Conservation (phyloP, 1,140 invertebrate genomes). For the Formica exsecta region DNA sequence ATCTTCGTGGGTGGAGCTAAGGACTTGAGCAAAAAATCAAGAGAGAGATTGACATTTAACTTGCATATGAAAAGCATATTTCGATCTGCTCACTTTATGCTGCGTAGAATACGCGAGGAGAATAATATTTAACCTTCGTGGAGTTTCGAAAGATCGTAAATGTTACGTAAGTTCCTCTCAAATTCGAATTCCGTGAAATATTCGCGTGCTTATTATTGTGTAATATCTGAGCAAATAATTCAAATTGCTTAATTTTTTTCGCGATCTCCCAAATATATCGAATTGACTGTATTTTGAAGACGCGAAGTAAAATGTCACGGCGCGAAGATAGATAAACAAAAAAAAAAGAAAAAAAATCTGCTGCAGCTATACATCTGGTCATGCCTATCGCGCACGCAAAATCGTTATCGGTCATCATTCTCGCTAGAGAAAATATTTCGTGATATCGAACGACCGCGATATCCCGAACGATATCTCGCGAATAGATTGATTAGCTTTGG, state of each 20-base stretch:
- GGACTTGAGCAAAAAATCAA: constrained; percentile 25
- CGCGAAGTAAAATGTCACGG: no score
- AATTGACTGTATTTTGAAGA: constrained; percentile 22
- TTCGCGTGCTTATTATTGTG: not conserved
- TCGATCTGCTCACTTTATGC: constrained; percentile 33
- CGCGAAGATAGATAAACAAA: constrained; percentile 13
- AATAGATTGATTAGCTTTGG: constrained; percentile 56
- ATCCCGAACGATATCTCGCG: not conserved
- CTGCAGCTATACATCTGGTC: not conserved
- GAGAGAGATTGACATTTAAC: constrained; percentile 49
- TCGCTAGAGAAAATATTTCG: constrained; percentile 37
- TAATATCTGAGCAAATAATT: not conserved
- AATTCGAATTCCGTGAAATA: constrained; percentile 53
- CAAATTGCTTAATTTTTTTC: not conserved
- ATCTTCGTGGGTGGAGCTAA: not conserved
- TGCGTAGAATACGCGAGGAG: constrained; percentile 34
- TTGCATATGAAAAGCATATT: constrained; percentile 53
- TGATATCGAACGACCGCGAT: constrained; percentile 29
- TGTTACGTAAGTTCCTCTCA: constrained; percentile 40
- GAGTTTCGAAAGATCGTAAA: constrained; percentile 50
- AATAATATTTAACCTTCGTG: constrained; percentile 56
- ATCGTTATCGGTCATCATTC: constrained; percentile 30
- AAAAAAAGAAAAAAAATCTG: not conserved
- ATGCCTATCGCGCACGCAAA: not conserved
- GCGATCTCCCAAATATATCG: not conserved